Evolutionary conservation across 2,113 vertebrate genomes (phyloP), one percentile per base, ranked within the genome.

Genomic region (Pterocles orientalis): DNA sequence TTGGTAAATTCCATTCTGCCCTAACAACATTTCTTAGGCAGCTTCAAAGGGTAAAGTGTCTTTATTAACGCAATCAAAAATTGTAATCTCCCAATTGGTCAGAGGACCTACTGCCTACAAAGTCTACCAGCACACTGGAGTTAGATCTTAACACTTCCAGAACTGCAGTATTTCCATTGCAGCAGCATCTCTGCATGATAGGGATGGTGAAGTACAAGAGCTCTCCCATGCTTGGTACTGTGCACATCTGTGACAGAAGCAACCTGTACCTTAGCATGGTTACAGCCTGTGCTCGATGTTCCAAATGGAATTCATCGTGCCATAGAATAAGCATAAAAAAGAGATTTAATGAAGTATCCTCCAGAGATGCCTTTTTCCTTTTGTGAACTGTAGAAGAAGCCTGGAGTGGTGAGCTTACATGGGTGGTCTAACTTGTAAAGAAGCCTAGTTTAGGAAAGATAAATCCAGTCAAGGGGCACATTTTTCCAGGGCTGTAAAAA

Each of bases 11-110:
- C 77, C 48, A 36, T 75, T 88, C 90, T 75, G 10, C 19, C 17
- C 41, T 61, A 47, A 48, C 39, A 88, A 75, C 6, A 33, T 18
- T 75, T 64, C 69, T 81, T 39, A 53, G 34, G 50, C 60, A 73
- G 18, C 61, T 89, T 92, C 76, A 56, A 60, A 91, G 79, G 51
- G 78, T 62, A 78, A 78, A 86, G 34, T 31, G 20, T 10, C 45
- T 73, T 86, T 92, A 68, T 71, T 92, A 92, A 73, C 48, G 54
- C 16, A 75, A 82, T n/a, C 16, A 64, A 80, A 91, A 93, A 54
- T 29, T 75, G 57, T 31, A 5, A 5, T 70, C 8, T 36, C 18
- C 28, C 3, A 0, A 3, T 70, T 62, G 29, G 60, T 83, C 68
- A 56, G 36, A 86, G 64, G 45, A 54, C 12, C 34, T 64, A 17